Percentiles rank a stretch among this genome's conserved stretches.
phyloP scores from a whole-genome alignment of 1,140 invertebrate species.

The Psilanteris sp. region DNA sequence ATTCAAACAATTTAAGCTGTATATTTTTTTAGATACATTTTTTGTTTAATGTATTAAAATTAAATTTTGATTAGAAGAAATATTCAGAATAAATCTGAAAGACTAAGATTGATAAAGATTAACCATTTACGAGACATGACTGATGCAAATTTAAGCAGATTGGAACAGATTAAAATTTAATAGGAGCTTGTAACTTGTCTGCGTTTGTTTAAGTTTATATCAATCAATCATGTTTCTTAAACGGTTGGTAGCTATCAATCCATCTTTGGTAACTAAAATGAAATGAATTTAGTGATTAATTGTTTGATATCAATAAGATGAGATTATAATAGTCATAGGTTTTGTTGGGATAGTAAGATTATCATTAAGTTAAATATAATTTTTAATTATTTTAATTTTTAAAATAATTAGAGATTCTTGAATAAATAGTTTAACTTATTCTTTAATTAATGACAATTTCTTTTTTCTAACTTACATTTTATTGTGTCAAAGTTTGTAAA shows the following conservation, averaged over 20 bases:
- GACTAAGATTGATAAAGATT: conserved; percentile 46
- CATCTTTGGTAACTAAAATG: conserved; percentile 28
- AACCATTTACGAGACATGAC: conserved; percentile 21
- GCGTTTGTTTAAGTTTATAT: conserved; percentile 40
- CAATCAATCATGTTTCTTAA: conserved; percentile 52
- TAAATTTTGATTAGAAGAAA: neutral
- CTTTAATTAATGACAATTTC: too few species aligned
- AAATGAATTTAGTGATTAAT: conserved; percentile 26
- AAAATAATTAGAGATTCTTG: too few species aligned
- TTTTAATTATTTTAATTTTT: too few species aligned
- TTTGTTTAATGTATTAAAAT: too few species aligned
- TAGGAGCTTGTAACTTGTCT: conserved; percentile 48
- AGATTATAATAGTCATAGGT: conserved; percentile 9
- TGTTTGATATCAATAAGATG: conserved; percentile 29
- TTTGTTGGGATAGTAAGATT: too few species aligned
- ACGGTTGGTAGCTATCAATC: conserved; percentile 20
- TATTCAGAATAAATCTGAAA: neutral
- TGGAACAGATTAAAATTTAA: conserved; percentile 41
- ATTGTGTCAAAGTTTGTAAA: too few species aligned
- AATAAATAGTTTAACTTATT: too few species aligned
- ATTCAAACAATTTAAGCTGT: too few species aligned
- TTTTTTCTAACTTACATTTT: too few species aligned
- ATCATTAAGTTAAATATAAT: too few species aligned
- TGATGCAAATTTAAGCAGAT: conserved; percentile 46
- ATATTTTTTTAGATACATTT: too few species aligned